These are phyloP conservation scores for Prietella phreatophila DNA, from an alignment of 2,113 vertebrate species.

Conservation along the genomic window DNA sequence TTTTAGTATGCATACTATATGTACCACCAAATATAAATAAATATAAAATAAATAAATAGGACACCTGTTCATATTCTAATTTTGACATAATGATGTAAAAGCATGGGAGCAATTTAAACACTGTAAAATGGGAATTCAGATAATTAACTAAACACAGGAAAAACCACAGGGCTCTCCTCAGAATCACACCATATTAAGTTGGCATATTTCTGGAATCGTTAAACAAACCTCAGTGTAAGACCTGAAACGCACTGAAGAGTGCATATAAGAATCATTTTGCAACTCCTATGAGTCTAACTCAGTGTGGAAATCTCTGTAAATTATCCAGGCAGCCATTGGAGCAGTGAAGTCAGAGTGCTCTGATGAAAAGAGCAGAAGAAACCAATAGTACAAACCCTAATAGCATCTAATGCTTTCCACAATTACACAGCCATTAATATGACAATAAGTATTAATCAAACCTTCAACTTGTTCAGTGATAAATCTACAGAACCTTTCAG, in stretches of 20 bases:
- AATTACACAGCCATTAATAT: slow-evolving; percentile 11
- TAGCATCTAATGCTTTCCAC: slow-evolving; percentile 23
- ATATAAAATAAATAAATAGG: not conserved
- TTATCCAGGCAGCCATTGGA: not conserved
- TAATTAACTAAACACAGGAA: slow-evolving; percentile 23
- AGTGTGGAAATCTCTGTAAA: not conserved
- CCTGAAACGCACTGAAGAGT: not conserved
- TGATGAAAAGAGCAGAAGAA: slow-evolving; percentile 1
- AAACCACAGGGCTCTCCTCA: not conserved
- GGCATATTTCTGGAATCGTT: not conserved
- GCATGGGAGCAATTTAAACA: not conserved
- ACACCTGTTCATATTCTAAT: slow-evolving; percentile 19
- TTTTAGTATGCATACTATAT: not conserved
- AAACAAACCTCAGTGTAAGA: not conserved
- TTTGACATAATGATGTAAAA: not conserved
- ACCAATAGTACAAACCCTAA: slow-evolving; percentile 6
- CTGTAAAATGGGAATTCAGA: slow-evolving; percentile 10
- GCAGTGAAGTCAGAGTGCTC: not conserved
- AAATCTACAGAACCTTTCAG: slow-evolving; percentile 12
- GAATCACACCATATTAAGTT: slow-evolving; percentile 7
- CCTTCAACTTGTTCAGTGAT: slow-evolving; percentile 17
- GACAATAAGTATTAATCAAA: slow-evolving; percentile 16
- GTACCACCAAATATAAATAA: not conserved
- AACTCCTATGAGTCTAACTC: not conserved
- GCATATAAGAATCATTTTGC: not conserved